A percentile compares a stretch with the other conserved stretches of the same genome.
Conservation (phyloP, 2,888 invertebrate species). For the Acrobasis consociella region DNA sequence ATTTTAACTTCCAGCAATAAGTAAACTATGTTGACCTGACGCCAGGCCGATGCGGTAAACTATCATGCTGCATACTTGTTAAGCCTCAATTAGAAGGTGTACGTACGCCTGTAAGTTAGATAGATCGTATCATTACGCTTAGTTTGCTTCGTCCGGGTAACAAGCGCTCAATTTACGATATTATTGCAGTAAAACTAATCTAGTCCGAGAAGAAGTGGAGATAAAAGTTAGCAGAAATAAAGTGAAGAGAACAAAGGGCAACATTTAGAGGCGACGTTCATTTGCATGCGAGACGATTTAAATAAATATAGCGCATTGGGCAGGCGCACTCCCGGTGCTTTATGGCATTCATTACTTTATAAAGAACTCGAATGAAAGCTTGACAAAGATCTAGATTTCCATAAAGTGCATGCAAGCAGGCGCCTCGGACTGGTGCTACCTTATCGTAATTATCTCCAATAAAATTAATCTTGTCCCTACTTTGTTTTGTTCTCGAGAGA, state of each 20-base stretch:
- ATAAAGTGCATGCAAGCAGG: constrained; percentile 33
- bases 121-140: constrained; percentile 54
- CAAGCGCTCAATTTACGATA: constrained; percentile 59
- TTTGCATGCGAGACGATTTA: constrained; percentile 56
- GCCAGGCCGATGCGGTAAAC: constrained; percentile 48
- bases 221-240: constrained; percentile 54
- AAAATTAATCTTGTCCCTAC: constrained; percentile 50
- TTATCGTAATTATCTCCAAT: constrained; percentile 30
- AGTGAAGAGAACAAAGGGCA: constrained; percentile 49
- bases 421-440: constrained; percentile 20
- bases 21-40: constrained; percentile 59
- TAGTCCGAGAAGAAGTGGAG: constrained; percentile 58
- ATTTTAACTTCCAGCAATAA: constrained; percentile 61
- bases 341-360: constrained; percentile 46
- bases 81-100: constrained; percentile 39
- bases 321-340: constrained; percentile 39
- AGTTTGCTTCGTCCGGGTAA: constrained; percentile 42
- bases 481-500: constrained; percentile 51
- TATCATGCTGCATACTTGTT: constrained; percentile 45
- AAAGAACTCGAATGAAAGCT: constrained; percentile 32
- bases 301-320: constrained; percentile 51
- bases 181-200: constrained; percentile 67
- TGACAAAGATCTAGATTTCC: constrained; percentile 35
- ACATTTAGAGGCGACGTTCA: constrained; percentile 52
- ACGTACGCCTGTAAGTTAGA: constrained; percentile 44